Percentiles rank a stretch among this genome's conserved stretches.
Conservation (phyloP, 2,113 vertebrate species). For the Chaetops frenatus region DNA sequence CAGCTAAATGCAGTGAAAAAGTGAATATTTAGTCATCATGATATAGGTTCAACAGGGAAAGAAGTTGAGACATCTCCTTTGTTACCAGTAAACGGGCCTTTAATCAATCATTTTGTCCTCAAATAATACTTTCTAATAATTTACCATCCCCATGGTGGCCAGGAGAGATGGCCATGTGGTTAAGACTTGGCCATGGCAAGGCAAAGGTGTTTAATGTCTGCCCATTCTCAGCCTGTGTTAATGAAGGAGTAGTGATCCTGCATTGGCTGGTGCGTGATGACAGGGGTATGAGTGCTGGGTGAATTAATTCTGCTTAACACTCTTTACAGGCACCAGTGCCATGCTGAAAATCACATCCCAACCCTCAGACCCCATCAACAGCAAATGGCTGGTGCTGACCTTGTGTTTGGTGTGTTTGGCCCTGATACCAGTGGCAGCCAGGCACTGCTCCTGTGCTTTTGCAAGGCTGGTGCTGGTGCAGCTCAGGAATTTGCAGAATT, state of each 20-base stretch:
- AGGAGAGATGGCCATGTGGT: neutral
- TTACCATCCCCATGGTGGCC: accelerated
- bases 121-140: neutral
- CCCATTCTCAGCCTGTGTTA: neutral
- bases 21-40: neutral
- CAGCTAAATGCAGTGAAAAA: neutral
- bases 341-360: neutral
- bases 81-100: neutral
- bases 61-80: neutral
- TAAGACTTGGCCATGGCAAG: neutral
- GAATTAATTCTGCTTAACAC: neutral
- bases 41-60: neutral
- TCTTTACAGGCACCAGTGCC: neutral
- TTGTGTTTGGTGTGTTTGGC: neutral
- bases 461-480: accelerated
- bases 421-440: neutral
- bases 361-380: neutral
- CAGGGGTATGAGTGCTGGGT: neutral
- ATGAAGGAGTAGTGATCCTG: neutral
- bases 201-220: neutral
- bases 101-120: neutral
- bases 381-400: neutral
- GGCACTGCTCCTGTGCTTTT: neutral
- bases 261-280: neutral
- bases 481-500: neutral